phyloP scores from a whole-genome alignment of 2,113 vertebrate genomes.

The Hucho hucho region DNA sequence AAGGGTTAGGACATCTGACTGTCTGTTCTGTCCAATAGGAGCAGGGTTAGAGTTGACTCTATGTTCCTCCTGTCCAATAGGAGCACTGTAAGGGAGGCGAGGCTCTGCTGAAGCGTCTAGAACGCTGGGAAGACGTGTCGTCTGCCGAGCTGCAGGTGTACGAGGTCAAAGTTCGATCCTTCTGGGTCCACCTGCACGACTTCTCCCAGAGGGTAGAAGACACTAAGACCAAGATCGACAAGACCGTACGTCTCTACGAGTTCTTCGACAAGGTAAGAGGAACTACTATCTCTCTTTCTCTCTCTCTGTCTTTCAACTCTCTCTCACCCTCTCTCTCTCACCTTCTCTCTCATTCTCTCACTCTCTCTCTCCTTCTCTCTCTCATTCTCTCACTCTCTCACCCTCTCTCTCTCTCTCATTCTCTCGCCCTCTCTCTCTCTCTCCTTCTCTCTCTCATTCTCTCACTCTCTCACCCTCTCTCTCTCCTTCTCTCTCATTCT shows the following conservation, averaged over 20 bases:
- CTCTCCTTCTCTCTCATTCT: too few species aligned
- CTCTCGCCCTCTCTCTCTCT: too few species aligned
- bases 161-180: slow-evolving; percentile 63
- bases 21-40: too few species aligned
- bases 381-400: accelerated
- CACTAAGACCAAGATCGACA: slow-evolving; percentile 64
- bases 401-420: too few species aligned
- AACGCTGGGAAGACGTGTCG: slow-evolving; percentile 70
- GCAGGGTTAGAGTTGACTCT: too few species aligned
- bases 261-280: slow-evolving; percentile 79
- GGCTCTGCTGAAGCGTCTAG: slow-evolving; percentile 71
- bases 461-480: too few species aligned
- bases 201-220: slow-evolving; percentile 75
- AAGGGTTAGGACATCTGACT: too few species aligned
- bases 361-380: not conserved
- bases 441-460: too few species aligned
- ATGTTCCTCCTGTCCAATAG: slow-evolving; percentile 57
- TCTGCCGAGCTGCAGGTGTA: slow-evolving; percentile 66
- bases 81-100: slow-evolving; percentile 74
- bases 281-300: not conserved
- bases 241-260: slow-evolving; percentile 71
- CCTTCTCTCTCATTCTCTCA: not conserved
- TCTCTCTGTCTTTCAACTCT: not conserved
- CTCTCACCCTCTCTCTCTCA: not conserved
- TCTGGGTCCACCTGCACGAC: slow-evolving; percentile 63